Conservation (phyloP, 2,888 invertebrate species). For the Cataglyphis cursor region DNA sequence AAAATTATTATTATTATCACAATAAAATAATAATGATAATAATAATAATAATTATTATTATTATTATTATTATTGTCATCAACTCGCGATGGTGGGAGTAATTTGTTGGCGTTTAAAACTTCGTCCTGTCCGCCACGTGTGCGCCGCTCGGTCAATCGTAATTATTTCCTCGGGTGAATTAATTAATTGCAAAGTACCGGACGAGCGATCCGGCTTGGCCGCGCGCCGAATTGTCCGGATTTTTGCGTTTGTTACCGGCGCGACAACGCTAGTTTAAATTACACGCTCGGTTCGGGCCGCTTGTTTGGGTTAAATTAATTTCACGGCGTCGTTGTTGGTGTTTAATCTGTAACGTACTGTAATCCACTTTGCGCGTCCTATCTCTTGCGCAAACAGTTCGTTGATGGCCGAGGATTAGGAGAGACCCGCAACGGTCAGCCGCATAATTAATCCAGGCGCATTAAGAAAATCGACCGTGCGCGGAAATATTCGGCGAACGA, state of each 20-base stretch:
- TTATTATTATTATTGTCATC: constrained; percentile 11
- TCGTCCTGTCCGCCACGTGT: constrained; percentile 57
- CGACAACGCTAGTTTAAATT: constrained; percentile 54
- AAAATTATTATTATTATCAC: constrained; percentile 66
- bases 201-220: constrained; percentile 40
- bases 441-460: background rate
- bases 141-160: constrained; percentile 51
- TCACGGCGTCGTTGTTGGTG: constrained; percentile 53
- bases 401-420: constrained; percentile 37
- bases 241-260: constrained; percentile 31
- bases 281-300: constrained; percentile 29
- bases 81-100: constrained; percentile 57
- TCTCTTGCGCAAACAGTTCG: constrained; percentile 49
- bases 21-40: constrained; percentile 37
- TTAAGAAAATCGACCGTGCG: background rate
- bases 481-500: background rate
- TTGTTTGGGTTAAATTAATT: constrained; percentile 58
- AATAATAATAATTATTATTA: constrained; percentile 44
- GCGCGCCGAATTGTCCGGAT: constrained; percentile 54
- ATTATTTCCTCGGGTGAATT: constrained; percentile 70
- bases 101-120: constrained; percentile 65
- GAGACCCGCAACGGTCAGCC: constrained; percentile 1
- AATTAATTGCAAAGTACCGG: constrained; percentile 66
- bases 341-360: constrained; percentile 51
- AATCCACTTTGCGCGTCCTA: constrained; percentile 49